Evolutionary conservation across 1,140 invertebrate species (phyloP), one percentile per base, ranked within the genome.

Genomic region (Mercenaria mercenaria): DNA sequence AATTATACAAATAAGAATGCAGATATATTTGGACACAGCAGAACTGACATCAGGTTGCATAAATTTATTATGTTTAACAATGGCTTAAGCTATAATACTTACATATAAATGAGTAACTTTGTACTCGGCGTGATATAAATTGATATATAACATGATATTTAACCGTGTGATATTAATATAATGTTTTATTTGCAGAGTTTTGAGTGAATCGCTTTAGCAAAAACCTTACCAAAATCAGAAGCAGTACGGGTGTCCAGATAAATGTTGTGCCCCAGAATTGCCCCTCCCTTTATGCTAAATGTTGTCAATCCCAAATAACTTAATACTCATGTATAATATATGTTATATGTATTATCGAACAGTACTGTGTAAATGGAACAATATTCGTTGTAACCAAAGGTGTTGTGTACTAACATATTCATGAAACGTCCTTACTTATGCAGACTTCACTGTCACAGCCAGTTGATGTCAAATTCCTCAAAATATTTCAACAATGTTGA

Each of bases 141-240:
- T n/a, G 8, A 3, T 52, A 50, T 56, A 79, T 79, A 79, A 79
- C 76, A 32, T 79, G 32, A 37, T 23, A 50, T 32, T 67, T 52
- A 79, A 50, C 76, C 76, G 76, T 56, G 76, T 79, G 76, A 79
- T 76, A 76, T 79, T 79, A 79, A 79, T 79, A 41, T 20, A 74
- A 32, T 52, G 50, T 79, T 79, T 52, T 79, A 79, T 79, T 79
- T 79, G 47, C 76, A 79, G 76, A 79, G 47, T 72, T 72, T 72
- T 52, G 76, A 41, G 76, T 52, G 32, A 56, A 52, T 79, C 47
- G 76, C 76, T 79, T 79, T 52, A 32, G 76, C 76, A 79, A 79
- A 15, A 2, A 0, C 67, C 37, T 39, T 41, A 4, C 34, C 67
- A n/a, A 72, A 72, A 41, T 41, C 32, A 37, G 37, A 72, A 20